Percentiles rank a stretch among this genome's conserved stretches.
Conservation (phyloP, 2,113 vertebrate genomes). For the Trogon surrucura region DNA sequence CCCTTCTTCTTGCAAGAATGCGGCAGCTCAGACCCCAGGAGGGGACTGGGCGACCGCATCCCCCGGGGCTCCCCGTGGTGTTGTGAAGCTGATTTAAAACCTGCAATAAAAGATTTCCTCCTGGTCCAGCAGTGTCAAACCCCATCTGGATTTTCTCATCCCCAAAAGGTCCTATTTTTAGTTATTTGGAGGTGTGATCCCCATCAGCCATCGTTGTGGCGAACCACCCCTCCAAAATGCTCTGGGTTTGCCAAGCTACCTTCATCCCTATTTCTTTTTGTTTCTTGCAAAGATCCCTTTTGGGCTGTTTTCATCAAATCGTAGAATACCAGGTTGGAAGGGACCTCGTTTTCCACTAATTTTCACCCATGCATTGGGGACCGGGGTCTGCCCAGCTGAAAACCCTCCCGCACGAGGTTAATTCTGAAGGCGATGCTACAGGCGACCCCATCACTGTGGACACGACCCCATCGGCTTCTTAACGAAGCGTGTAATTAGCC, state of each 20-base stretch:
- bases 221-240: neutral
- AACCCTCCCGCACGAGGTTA: neutral
- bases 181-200: neutral
- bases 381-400: neutral
- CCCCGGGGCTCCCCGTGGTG: rapidly evolving
- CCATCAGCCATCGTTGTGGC: rapidly evolving
- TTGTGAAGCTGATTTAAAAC: neutral
- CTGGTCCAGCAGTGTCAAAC: neutral
- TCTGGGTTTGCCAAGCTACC: neutral
- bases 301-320: neutral
- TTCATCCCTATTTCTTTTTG: neutral
- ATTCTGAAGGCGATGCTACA: neutral
- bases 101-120: neutral
- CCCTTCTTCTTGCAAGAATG: neutral
- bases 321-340: too few species aligned
- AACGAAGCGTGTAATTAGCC: neutral
- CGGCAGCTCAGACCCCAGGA: neutral
- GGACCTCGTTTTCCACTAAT: neutral
- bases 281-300: neutral
- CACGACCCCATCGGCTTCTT: neutral
- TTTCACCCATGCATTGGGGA: neutral
- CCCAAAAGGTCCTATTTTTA: neutral
- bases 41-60: rapidly evolving
- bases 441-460: neutral
- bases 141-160: neutral